Evolutionary conservation across 2,888 invertebrate genomes (phyloP), one percentile per base, ranked within the genome.

Genomic region (Megastigmus dorsalis): DNA sequence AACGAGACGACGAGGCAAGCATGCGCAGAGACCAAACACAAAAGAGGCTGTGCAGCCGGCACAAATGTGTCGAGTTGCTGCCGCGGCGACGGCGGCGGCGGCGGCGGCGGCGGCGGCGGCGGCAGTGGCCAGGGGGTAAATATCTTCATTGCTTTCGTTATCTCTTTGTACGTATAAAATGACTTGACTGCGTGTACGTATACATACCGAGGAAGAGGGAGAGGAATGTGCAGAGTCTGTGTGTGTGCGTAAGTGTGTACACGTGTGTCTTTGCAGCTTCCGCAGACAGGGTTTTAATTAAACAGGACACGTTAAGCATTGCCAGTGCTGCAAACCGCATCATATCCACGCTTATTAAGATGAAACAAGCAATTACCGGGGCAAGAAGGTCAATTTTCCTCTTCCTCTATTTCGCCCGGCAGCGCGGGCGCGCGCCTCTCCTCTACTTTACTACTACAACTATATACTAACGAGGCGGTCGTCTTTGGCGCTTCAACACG

Each of bases 281-380:
- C 36, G 63, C 23, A 63, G 28, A 41, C 54, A 33, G 26, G 55
- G 15, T 23, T 60, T 55, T 54, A 62, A 70, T 70, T 70, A 70
- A 70, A 54, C 30, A 26, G 30, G 41, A 41, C 30, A 28, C 63
- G 23, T 52, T 57, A 70, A 26, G 41, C 74, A 43, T 43, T 71
- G 52, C 28, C 57, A 79, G 78, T 74, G 75, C 74, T 75, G 78
- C 77, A 79, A 81, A 77, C 77, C 76, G 73, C 73, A 77, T 76
- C 77, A 77, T 79, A 78, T 77, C 60, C 69, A 68, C 79, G 78
- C 79, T 82, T 75, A 80, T 82, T 81, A 80, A 82, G 81, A 81
- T 80, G 80, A 81, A 82, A 81, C 81, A 82, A 83, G 81, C 77
- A 77, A 76, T 77, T 76, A 54, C 68, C 43, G 62, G 65, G 48